Base-by-base conservation (phyloP, 53 echinoderm and acorn worm genomes). In the Astropecten irregularis region DNA sequence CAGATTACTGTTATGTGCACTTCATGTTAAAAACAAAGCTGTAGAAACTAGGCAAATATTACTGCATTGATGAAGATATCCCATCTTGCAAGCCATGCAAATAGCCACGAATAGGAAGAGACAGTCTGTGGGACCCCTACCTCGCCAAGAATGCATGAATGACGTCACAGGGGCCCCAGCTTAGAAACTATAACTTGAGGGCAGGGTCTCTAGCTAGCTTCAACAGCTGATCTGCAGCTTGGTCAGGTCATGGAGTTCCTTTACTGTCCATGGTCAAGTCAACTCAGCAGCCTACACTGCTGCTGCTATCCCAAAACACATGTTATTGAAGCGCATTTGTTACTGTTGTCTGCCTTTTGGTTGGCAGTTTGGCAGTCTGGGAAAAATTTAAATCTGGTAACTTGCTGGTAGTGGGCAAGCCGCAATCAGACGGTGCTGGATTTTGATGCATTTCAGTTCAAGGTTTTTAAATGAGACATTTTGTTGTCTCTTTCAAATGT, bases 171-270 rank as follows among this genome's bases (percentile, higher is more conserved):
- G 70, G n/a, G n/a, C n/a, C n/a, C n/a, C n/a, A n/a, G n/a, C n/a
- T n/a, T 2, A 19, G 70, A 21, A 69, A 48, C 49, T 48, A 69
- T 69, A 46, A 20, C 49, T 69, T 8, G 48, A 27, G 70, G 70
- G 70, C 47, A 29, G 49, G 70, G 13, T n/a, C n/a, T n/a, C n/a
- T n/a, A n/a, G n/a, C n/a, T n/a, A n/a, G n/a, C 29, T 31, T 30
- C 15, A 48, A 47, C 70, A 48, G 70, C 70, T 69, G 70, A 69
- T 69, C 47, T 46, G 70, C 70, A 69, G 70, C 44, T 69, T 69
- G 30, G n/a, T 28, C 47, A 2, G 0, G n/a, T n/a, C n/a, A n/a
- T 40, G 68, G 46, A 42, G 14, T 40, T 35, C 8, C 21, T 66
- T 35, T 36, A 9, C 34, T 22, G 69, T 6, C n/a, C 70, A 44